These are phyloP conservation scores for Biston stratarius DNA, from an alignment of 2,888 invertebrate species.

Conservation along the genomic window DNA sequence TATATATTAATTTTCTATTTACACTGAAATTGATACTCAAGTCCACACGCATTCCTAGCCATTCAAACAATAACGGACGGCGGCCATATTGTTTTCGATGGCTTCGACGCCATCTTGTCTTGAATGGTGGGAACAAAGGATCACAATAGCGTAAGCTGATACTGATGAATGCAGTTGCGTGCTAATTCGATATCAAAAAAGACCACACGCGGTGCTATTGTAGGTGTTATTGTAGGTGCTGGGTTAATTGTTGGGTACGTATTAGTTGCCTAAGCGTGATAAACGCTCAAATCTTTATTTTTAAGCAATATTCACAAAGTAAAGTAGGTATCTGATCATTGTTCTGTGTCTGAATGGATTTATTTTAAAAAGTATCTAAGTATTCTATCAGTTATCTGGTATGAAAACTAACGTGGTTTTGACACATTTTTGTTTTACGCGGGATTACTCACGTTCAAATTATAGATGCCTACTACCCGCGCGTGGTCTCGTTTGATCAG, in stretches of 20 bases:
- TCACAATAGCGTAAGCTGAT: slow-evolving; percentile 48
- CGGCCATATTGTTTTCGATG: slow-evolving; percentile 76
- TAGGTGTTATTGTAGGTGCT: slow-evolving; percentile 14
- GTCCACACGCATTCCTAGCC: slow-evolving; percentile 3
- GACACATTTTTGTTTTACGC: too few relatives aligned
- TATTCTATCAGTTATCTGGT: too few relatives aligned
- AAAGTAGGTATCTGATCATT: too few relatives aligned
- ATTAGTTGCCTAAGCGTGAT: neutral
- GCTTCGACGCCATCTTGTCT: slow-evolving; percentile 61
- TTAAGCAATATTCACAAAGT: too few relatives aligned
- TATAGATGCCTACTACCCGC: too few relatives aligned
- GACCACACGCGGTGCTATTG: slow-evolving; percentile 39
- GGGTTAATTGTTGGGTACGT: slow-evolving; percentile 7
- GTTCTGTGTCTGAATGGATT: too few relatives aligned
- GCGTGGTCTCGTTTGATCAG: too few relatives aligned
- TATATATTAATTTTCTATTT: neutral
- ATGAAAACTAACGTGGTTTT: too few relatives aligned
- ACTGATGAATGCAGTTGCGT: slow-evolving; percentile 32
- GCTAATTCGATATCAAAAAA: slow-evolving; percentile 36
- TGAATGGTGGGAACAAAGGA: slow-evolving; percentile 67
- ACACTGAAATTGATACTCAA: slow-evolving; percentile 8
- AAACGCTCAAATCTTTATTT: too few relatives aligned
- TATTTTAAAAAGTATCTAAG: too few relatives aligned
- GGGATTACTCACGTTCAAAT: too few relatives aligned
- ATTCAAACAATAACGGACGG: slow-evolving; percentile 46